A percentile compares a stretch with the other conserved stretches of the same genome.
Conservation (phyloP, 2,888 invertebrate species). For the Cephus rjabovi region DNA sequence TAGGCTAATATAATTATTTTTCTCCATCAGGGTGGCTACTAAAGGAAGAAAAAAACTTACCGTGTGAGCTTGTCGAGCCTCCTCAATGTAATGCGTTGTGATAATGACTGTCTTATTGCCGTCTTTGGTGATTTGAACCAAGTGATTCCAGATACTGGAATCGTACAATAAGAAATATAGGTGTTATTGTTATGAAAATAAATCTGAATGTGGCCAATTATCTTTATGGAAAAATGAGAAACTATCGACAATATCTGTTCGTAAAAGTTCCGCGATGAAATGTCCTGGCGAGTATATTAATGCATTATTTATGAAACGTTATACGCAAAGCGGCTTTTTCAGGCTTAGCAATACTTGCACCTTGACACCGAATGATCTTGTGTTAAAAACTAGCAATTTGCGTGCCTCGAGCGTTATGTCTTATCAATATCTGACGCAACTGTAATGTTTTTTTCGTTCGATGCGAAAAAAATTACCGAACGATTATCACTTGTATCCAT, state of each 20-base stretch:
- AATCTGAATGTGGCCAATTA: no score
- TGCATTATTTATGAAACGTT: not conserved
- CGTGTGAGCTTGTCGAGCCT: constrained; percentile 90
- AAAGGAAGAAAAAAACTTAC: constrained; percentile 67
- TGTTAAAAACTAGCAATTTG: not conserved
- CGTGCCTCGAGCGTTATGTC: constrained; percentile 1
- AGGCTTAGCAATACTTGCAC: not conserved
- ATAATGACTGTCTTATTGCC: constrained; percentile 93
- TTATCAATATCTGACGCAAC: not conserved
- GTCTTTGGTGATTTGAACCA: constrained; percentile 89
- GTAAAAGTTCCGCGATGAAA: no score
- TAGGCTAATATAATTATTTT: no score
- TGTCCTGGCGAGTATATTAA: not conserved
- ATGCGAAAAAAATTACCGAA: no score
- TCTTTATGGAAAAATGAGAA: no score
- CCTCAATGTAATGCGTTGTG: constrained; percentile 95
- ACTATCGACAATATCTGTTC: no score
- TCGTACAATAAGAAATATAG: not conserved
- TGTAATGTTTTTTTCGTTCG: no score
- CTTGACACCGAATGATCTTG: not conserved
- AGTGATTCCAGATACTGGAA: constrained; percentile 90
- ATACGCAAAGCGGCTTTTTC: not conserved
- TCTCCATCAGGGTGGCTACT: no score
- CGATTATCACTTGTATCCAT: no score
- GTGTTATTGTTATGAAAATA: no score